Evolutionary conservation across 2,113 vertebrate genomes (phyloP).

Genomic region (Columba janthina): DNA sequence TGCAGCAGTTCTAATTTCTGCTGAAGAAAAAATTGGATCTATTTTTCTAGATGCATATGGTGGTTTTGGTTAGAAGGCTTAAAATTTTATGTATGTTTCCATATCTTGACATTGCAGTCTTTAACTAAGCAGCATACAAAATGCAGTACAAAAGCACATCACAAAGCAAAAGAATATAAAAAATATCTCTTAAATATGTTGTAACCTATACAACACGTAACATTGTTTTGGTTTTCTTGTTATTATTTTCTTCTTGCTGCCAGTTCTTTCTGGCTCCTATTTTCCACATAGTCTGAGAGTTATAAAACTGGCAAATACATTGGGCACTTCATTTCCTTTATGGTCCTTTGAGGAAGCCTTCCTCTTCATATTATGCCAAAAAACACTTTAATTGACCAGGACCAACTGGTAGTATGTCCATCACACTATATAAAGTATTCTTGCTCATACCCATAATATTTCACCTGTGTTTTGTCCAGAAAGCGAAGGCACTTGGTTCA

Average conservation of each 20-base stretch:
- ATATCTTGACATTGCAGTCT: neutral
- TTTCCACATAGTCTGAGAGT: neutral
- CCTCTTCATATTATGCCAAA: neutral
- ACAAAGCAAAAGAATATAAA: neutral
- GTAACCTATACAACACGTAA: neutral
- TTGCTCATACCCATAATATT: neutral
- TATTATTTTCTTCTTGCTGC: neutral
- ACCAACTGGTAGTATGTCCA: neutral
- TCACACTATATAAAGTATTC: neutral
- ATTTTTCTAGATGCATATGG: neutral
- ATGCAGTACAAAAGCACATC: neutral
- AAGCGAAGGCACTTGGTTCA: neutral
- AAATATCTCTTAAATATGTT: neutral
- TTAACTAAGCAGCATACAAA: constrained; percentile 3
- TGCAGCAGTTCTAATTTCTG: constrained; percentile 55
- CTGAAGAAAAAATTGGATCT: neutral
- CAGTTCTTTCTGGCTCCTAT: neutral
- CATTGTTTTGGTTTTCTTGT: neutral
- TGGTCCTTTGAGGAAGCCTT: neutral
- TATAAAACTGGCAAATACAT: constrained; percentile 7
- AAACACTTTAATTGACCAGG: neutral
- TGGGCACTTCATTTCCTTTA: constrained; percentile 20
- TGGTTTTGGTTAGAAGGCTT: neutral
- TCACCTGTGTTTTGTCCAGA: neutral
- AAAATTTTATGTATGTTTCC: neutral